Percentiles rank a stretch among this genome's conserved stretches.
Evolutionary conservation across 2,113 vertebrate species (phyloP).

Genomic region (Hyperopisus bebe): DNA sequence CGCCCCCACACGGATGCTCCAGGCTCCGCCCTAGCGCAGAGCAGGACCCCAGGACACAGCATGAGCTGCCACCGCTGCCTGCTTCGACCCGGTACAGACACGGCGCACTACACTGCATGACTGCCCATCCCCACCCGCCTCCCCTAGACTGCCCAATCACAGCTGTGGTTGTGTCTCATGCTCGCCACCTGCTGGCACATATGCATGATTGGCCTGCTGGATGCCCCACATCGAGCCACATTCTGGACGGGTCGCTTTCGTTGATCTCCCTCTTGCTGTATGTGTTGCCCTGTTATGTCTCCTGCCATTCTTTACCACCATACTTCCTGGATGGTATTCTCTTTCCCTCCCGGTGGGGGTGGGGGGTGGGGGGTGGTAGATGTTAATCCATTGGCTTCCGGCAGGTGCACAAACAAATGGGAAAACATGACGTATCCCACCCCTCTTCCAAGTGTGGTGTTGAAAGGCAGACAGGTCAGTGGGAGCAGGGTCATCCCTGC

Average conservation of each 20-base stretch:
- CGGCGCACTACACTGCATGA: conserved; percentile 35
- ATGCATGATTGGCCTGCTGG: conserved; percentile 95
- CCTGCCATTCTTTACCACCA: not conserved
- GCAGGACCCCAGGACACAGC: conserved; percentile 62
- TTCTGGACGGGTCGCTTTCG: conserved; percentile 79
- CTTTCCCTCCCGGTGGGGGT: not conserved
- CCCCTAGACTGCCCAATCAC: conserved; percentile 30
- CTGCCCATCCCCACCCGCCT: conserved; percentile 30
- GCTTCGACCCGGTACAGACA: conserved; percentile 70
- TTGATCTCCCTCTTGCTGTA: conserved; percentile 32
- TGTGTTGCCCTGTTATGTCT: not conserved
- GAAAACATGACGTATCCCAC: not conserved
- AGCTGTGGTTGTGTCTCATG: conserved; percentile 68
- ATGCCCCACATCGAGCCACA: conserved; percentile 98
- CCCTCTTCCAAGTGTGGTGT: not conserved
- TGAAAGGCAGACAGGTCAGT: not conserved
- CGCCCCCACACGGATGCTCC: conserved; percentile 26
- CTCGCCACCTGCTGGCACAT: conserved; percentile 71
- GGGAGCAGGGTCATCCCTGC: not conserved
- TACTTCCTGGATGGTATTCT: not conserved
- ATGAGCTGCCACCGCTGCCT: conserved; percentile 70
- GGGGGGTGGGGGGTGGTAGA: not conserved
- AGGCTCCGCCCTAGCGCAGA: conserved; percentile 55
- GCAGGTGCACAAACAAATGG: not conserved
- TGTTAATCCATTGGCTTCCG: not conserved